Evolutionary conservation across 2,888 invertebrate species (phyloP).

Genomic region (Tubulanus polymorphus): DNA sequence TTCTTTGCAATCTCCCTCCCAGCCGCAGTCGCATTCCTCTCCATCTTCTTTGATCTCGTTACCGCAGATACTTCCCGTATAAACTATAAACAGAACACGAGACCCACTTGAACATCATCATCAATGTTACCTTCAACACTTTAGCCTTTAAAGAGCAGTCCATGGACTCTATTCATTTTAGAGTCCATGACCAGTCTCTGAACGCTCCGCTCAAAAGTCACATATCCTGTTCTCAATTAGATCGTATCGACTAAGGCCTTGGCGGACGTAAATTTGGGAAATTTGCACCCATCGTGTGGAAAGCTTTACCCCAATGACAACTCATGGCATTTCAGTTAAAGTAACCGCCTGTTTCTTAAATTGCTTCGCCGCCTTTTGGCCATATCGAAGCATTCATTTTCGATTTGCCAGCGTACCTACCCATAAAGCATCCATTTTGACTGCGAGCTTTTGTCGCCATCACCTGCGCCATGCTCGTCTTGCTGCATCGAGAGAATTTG

Average conservation of each 20-base stretch:
- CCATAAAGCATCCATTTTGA: slow-evolving; percentile 86
- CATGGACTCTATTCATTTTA: background rate
- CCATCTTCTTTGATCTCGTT: slow-evolving; percentile 97
- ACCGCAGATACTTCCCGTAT: slow-evolving; percentile 84
- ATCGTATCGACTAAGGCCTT: too few species aligned
- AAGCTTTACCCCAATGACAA: too few species aligned
- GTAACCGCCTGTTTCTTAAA: too few species aligned
- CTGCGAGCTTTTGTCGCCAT: slow-evolving; percentile 87
- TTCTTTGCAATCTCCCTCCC: slow-evolving; percentile 83
- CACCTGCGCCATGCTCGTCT: slow-evolving; percentile 78
- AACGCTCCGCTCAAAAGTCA: background rate
- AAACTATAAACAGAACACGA: too few species aligned
- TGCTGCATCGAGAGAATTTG: slow-evolving; percentile 89
- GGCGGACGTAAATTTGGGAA: too few species aligned
- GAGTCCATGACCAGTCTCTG: background rate
- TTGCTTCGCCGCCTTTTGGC: too few species aligned
- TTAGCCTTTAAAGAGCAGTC: too few species aligned
- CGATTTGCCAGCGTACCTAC: slow-evolving; percentile 54
- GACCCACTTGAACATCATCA: too few species aligned
- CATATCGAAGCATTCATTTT: background rate
- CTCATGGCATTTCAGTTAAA: too few species aligned
- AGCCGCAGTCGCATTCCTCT: slow-evolving; percentile 98
- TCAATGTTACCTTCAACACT: too few species aligned
- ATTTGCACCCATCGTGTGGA: too few species aligned
- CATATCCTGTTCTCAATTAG: background rate